Base-by-base conservation (phyloP, 2,888 invertebrate genomes). In the Congeria kusceri region DNA sequence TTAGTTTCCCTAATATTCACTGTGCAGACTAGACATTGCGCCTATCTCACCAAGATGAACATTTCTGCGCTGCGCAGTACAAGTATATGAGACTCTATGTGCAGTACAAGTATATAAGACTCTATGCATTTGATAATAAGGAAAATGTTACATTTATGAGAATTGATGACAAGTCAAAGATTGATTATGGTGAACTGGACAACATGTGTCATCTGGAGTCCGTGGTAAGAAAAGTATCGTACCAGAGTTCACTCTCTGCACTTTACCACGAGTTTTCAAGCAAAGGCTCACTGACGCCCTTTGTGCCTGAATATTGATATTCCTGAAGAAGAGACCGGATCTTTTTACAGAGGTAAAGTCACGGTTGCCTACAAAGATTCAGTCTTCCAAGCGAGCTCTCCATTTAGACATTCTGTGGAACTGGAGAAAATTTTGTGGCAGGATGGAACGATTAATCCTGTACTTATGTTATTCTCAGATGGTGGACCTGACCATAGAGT, bases 251-350 rank as follows among this genome's bases (percentile, higher is more conserved):
- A 13, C 46, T 83, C 18, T 56, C 32, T 20, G 56, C 66, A 15
- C 20, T 86, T 23, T 83, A 83, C 58, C 86, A 86, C 74, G 83
- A 85, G 49, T 46, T 79, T n/a, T 28, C 32, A 1, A 39, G n/a
- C 4, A 83, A 86, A 49, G 86, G 86, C 2, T 80, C 78, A 20
- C 47, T 86, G 15, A 81, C 83, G 15, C 83, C 84, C 61, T 83
- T 83, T 27, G 15, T 58, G 61, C 56, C 57, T 84, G 23, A 13
- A 58, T 20, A 64, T 78, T 23, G 78, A 79, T 58, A 61, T 86
- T 25, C 81, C 84, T 29, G 74, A 81, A n/a, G 53, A 74, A 25
- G 20, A 23, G 15, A 5, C 49, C 18, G 76, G 70, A 11, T 68
- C 74, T 28, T 85, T 83, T 57, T 85, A 79, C 59, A 32, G 77